Conservation (phyloP, 2,797 vertebrate species). For the Tenualosa ilisha region DNA sequence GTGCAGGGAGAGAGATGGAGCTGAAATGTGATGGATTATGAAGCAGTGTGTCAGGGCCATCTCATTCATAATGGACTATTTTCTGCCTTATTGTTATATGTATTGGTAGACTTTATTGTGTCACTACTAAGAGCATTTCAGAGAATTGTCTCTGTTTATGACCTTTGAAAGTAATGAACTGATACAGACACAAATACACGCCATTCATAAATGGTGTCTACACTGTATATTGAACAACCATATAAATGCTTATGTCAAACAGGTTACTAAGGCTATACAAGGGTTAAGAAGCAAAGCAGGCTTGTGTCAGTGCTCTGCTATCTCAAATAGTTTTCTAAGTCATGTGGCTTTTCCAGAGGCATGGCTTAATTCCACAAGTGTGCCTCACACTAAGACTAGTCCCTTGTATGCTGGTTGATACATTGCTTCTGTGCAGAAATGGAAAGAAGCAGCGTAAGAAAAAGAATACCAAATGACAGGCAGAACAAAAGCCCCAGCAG, state of each 20-base stretch:
- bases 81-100: neutral
- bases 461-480: conserved; percentile 14
- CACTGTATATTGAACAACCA: neutral
- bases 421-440: neutral
- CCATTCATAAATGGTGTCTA: neutral
- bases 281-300: neutral
- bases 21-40: conserved; percentile 22
- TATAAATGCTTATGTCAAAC: neutral
- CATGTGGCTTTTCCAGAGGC: neutral
- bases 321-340: neutral
- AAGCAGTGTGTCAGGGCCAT: neutral
- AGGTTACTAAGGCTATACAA: neutral
- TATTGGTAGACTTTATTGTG: conserved; percentile 3
- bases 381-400: neutral
- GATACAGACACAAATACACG: neutral
- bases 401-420: neutral
- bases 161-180: neutral
- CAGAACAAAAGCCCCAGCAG: neutral
- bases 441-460: neutral
- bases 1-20: conserved; percentile 15
- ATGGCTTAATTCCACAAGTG: neutral
- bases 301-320: neutral
- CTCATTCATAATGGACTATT: neutral
- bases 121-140: neutral
- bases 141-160: neutral